Evolutionary conservation across 2,113 vertebrate genomes (phyloP).

Genomic region (Tautogolabrus adspersus): DNA sequence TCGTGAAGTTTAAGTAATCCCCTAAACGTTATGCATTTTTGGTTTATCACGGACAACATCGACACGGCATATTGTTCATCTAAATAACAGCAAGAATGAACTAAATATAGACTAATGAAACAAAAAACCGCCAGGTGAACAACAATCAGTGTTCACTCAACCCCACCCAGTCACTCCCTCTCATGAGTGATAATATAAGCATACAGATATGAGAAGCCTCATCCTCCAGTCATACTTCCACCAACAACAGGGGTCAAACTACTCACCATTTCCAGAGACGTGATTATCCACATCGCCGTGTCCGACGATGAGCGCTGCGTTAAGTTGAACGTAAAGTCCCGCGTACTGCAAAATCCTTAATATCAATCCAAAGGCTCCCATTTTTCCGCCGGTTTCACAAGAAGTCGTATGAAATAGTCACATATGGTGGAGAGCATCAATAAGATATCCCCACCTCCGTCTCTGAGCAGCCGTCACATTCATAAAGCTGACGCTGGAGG

Average conservation of each 20-base stretch:
- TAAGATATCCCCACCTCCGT: conserved; percentile 26
- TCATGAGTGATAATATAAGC: background rate
- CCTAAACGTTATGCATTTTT: background rate
- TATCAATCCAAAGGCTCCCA: conserved; percentile 86
- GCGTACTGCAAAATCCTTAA: conserved; percentile 89
- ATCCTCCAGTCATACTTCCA: background rate
- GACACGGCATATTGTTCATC: background rate
- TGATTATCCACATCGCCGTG: conserved; percentile 85
- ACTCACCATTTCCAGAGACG: conserved; percentile 88
- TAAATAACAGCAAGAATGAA: background rate
- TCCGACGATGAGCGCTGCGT: conserved; percentile 82
- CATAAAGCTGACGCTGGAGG: conserved; percentile 33
- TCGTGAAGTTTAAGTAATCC: background rate
- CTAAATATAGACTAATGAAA: background rate
- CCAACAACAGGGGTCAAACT: background rate
- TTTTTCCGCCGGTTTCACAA: conserved; percentile 75
- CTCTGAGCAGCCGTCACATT: conserved; percentile 7
- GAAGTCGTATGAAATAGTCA: conserved; percentile 67
- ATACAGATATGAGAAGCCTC: background rate
- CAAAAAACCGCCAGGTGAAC: background rate
- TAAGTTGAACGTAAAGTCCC: conserved; percentile 92
- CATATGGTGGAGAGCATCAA: conserved; percentile 61
- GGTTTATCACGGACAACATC: background rate
- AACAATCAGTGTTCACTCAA: conserved; percentile 8
- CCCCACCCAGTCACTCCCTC: conserved; percentile 51